phyloP scores from a whole-genome alignment of 2,797 vertebrate genomes.

The Betta splendens region DNA sequence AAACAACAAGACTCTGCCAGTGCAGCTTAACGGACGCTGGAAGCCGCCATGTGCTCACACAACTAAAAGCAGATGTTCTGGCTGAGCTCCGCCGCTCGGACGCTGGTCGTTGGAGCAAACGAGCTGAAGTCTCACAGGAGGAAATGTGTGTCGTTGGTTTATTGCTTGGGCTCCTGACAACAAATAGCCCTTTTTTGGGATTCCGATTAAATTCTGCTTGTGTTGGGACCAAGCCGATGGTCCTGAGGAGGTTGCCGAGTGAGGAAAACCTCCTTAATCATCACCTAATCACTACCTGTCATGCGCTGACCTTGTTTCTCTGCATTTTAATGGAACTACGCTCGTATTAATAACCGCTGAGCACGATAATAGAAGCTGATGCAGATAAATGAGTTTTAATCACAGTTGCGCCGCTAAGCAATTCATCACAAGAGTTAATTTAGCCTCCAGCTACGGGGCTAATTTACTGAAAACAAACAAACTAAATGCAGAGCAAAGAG shows the following conservation, averaged over 20 bases:
- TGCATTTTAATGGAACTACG: constrained; percentile 34
- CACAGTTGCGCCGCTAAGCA: constrained; percentile 23
- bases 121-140: constrained; percentile 4
- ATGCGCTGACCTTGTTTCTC: constrained; percentile 33
- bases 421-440: constrained; percentile 33
- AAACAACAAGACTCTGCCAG: constrained; percentile 30
- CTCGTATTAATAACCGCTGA: constrained; percentile 35
- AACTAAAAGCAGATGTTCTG: constrained; percentile 58
- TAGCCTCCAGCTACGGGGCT: constrained; percentile 29
- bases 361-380: constrained; percentile 32
- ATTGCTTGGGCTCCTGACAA: constrained; percentile 8
- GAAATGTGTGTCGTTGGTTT: constrained; percentile 10
- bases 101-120: constrained; percentile 26
- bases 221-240: constrained; percentile 29
- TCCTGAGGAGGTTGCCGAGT: neutral
- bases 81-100: constrained; percentile 12
- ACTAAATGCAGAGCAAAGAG: constrained; percentile 8
- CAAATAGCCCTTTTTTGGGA: neutral
- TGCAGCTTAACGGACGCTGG: too few relatives aligned
- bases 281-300: constrained; percentile 19
- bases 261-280: constrained; percentile 44
- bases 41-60: too few relatives aligned
- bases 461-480: constrained; percentile 15
- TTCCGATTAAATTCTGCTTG: constrained; percentile 11
- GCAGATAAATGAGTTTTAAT: constrained; percentile 54